A percentile compares a stretch with the other conserved stretches of the same genome.
Evolutionary conservation across 2,888 invertebrate species (phyloP).

Genomic region (Orthosia incerta): DNA sequence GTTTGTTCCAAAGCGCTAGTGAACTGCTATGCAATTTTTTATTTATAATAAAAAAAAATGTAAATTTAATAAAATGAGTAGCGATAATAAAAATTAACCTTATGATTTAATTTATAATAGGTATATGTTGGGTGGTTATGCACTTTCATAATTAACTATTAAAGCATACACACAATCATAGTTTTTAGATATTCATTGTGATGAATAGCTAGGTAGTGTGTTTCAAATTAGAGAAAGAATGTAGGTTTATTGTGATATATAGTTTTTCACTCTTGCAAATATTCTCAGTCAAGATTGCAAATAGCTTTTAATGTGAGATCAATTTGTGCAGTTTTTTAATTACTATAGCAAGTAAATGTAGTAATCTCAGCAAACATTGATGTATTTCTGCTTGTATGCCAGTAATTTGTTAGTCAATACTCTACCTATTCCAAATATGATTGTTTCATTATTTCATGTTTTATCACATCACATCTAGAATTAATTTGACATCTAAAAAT

Average conservation of each 20-base stretch:
- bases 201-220: constrained; percentile 57
- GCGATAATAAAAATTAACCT: not conserved
- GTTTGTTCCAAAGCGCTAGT: constrained; percentile 19
- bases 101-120: constrained; percentile 11
- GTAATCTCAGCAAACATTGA: constrained; percentile 40
- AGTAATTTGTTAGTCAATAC: constrained; percentile 18
- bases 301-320: constrained; percentile 45
- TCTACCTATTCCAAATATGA: constrained; percentile 39
- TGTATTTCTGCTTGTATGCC: constrained; percentile 26
- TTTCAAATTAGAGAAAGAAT: constrained; percentile 43
- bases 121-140: constrained; percentile 23
- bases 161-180: constrained; percentile 36
- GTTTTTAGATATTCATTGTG: constrained; percentile 51
- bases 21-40: constrained; percentile 6
- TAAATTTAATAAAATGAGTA: constrained; percentile 11
- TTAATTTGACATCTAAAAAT: constrained; percentile 24
- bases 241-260: constrained; percentile 50
- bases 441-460: constrained; percentile 20
- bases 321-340: constrained; percentile 40
- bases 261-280: constrained; percentile 51
- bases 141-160: constrained; percentile 30
- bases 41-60: not conserved
- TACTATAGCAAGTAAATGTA: constrained; percentile 41
- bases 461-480: constrained; percentile 16
- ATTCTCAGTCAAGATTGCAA: constrained; percentile 42